Evolutionary conservation across 1,140 invertebrate genomes (phyloP), one percentile per base, ranked within the genome.

Genomic region (Pseudomyrmex flavicornis): DNA sequence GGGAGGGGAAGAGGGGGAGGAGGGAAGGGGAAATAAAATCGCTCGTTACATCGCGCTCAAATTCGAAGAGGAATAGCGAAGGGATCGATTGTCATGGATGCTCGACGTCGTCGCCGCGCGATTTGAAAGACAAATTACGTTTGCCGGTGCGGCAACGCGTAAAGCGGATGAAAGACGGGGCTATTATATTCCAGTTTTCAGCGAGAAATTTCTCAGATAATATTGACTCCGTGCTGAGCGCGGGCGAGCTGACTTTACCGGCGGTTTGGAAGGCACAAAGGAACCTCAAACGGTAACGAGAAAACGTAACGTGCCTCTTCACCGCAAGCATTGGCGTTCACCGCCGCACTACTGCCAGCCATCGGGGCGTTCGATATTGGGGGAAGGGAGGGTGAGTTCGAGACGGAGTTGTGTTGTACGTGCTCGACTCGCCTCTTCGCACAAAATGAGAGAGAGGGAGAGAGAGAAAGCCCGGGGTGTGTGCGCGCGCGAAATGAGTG

Each of bases 251-350:
- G 79, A 82, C 79, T 82, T 75, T 82, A 58, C 72, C 79, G 52
- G 79, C 13, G 79, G 70, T 65, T 74, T 82, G 68, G 69, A 82
- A 75, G 61, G 79, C 72, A 82, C 79, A 82, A 75, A 75, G 72
- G 79, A 82, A 75, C 72, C 79, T 82, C 69, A 82, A 82, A 75
- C 79, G 79, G 72, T 82, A 82, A 75, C 79, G 79, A 75, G 79
- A 82, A 75, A 75, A 75, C 70, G 68, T 82, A 75, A 75, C 79
- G 68, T 82, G 79, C 69, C 72, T 82, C 72, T 74, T 82, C 79
- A 73, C 72, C 72, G 70, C 68, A 48, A 82, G 58, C 72, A 82
- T 75, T 75, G 68, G 70, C 59, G 61, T 46, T 35, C 35, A 22
- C 70, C 79, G 54, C 61, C 72, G 66, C 56, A 17, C 35, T 5